Evolutionary conservation across 1,140 invertebrate genomes (phyloP).

Genomic region (Bombus sylvicola): DNA sequence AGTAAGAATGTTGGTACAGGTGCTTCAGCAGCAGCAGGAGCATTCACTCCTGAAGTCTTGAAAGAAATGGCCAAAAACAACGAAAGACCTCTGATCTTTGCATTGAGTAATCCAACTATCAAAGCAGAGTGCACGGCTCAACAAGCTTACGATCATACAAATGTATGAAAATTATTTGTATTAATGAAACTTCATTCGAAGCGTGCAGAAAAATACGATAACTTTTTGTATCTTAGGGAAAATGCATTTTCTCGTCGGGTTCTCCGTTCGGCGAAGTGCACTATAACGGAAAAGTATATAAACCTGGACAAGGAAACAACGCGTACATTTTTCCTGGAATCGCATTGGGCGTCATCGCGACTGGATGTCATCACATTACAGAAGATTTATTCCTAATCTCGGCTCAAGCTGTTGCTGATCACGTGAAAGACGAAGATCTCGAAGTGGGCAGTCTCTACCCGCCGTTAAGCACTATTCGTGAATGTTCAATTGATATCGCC

Average conservation of each 20-base stretch:
- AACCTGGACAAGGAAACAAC: constrained; percentile 97
- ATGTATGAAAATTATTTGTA: constrained; percentile 80
- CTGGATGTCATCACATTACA: constrained; percentile 93
- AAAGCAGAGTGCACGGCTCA: constrained; percentile 98
- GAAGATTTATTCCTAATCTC: constrained; percentile 96
- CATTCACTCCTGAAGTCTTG: constrained; percentile 94
- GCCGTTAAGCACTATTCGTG: constrained; percentile 87
- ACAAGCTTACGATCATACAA: constrained; percentile 92
- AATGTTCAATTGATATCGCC: constrained; percentile 90
- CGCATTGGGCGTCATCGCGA: constrained; percentile 94
- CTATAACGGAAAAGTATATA: constrained; percentile 90
- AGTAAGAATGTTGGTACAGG: constrained; percentile 80
- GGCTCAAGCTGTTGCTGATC: constrained; percentile 89
- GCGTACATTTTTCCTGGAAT: constrained; percentile 98
- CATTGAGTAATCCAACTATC: constrained; percentile 97
- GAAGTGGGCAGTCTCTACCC: constrained; percentile 90
- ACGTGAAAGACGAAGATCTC: constrained; percentile 88
- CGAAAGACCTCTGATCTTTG: constrained; percentile 95
- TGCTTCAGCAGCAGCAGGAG: constrained; percentile 93
- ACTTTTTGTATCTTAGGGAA: constrained; percentile 85
- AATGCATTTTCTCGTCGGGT: constrained; percentile 95
- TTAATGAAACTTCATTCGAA: neutral
- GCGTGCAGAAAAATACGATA: too few species aligned
- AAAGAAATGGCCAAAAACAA: constrained; percentile 93
- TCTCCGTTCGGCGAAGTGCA: constrained; percentile 94